phyloP scores from a whole-genome alignment of 64 coral and sea anemone genomes.

The Actinia equina region DNA sequence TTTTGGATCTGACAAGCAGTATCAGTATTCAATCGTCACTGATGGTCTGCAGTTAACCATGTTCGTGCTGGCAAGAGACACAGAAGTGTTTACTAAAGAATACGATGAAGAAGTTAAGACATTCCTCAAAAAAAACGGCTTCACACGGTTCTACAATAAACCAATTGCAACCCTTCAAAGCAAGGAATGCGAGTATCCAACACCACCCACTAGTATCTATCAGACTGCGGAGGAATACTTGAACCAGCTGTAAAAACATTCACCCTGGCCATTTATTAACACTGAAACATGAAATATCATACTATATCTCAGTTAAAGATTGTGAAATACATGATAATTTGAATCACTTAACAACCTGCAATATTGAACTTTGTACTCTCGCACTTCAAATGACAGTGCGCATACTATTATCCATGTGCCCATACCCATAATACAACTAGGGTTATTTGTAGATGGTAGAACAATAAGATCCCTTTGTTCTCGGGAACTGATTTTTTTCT shows the following conservation, averaged over 20 bases:
- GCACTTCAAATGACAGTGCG: too few species aligned
- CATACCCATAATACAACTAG: too few species aligned
- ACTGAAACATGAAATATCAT: background rate
- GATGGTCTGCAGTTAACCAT: background rate
- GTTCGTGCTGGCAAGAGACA: constrained; percentile 54
- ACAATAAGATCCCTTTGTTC: too few species aligned
- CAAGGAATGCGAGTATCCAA: constrained; percentile 31
- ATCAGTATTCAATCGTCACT: constrained; percentile 58
- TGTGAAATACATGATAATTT: too few species aligned
- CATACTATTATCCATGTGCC: too few species aligned
- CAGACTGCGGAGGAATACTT: constrained; percentile 22
- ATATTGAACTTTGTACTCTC: too few species aligned
- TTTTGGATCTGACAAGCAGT: constrained; percentile 2
- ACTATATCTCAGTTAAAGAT: too few species aligned
- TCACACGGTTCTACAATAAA: constrained; percentile 37
- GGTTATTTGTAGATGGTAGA: too few species aligned
- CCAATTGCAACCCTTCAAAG: constrained; percentile 25
- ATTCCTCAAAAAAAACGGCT: constrained; percentile 34
- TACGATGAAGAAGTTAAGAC: constrained; percentile 47
- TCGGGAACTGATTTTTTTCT: too few species aligned
- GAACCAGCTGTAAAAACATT: background rate
- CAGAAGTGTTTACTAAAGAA: constrained; percentile 10
- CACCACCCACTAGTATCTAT: background rate
- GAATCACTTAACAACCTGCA: too few species aligned
- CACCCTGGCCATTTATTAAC: background rate